Evolutionary conservation across 2,888 invertebrate species (phyloP).

Genomic region (Andrena fulva): DNA sequence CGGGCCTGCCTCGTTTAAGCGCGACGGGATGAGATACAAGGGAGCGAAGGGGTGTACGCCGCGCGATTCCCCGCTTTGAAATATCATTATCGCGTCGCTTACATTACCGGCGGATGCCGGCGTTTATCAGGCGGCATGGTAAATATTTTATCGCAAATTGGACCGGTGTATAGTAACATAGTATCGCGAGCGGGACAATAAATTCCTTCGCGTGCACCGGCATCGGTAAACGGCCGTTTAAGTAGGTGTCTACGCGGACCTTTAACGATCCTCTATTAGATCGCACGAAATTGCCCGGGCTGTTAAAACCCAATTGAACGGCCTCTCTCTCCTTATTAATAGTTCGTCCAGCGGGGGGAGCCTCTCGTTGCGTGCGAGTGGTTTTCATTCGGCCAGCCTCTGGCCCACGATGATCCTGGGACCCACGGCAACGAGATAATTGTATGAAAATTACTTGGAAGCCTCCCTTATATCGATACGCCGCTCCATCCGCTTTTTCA

Average conservation of each 20-base stretch:
- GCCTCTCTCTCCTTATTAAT: conserved; percentile 58
- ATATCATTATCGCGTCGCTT: conserved; percentile 64
- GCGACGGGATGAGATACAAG: conserved; percentile 20
- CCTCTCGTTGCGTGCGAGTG: conserved; percentile 32
- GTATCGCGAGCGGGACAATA: conserved; percentile 49
- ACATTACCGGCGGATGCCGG: conserved; percentile 43
- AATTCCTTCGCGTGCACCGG: conserved; percentile 62
- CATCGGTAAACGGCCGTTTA: conserved; percentile 60
- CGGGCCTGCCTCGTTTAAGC: conserved; percentile 9
- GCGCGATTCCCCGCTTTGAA: conserved; percentile 41
- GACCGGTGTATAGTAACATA: conserved; percentile 42
- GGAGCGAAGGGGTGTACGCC: conserved; percentile 5
- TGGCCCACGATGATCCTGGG: conserved; percentile 19
- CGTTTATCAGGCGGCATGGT: conserved; percentile 52
- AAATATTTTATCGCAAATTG: conserved; percentile 66
- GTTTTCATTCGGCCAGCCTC: conserved; percentile 27
- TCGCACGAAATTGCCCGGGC: conserved; percentile 61
- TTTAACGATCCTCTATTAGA: conserved; percentile 67
- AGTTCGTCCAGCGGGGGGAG: conserved; percentile 50
- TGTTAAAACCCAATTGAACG: conserved; percentile 64
- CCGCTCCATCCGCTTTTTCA: not conserved
- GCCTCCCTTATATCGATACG: not conserved
- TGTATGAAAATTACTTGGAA: conserved; percentile 31
- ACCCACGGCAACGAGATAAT: conserved; percentile 47
- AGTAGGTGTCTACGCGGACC: conserved; percentile 66